Percentiles rank a stretch among this genome's conserved stretches.
Evolutionary conservation across 2,113 vertebrate genomes (phyloP).

Genomic region (Vulpes lagopus): DNA sequence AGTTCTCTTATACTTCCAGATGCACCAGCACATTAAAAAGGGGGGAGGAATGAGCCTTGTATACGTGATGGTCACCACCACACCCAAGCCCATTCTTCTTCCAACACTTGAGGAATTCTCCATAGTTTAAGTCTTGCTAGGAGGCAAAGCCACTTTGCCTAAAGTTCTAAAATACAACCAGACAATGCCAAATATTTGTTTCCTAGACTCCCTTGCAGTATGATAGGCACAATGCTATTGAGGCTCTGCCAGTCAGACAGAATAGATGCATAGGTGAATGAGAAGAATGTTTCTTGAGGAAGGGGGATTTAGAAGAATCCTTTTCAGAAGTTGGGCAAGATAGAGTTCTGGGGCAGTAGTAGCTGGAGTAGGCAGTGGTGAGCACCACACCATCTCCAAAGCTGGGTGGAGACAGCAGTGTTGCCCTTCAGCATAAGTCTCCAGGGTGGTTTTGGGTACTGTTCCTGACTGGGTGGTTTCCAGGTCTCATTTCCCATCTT

Average conservation of each 20-base stretch:
- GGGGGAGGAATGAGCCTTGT: neutral
- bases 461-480: neutral
- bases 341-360: too few species aligned
- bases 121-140: neutral
- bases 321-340: neutral
- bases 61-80: too few species aligned
- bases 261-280: neutral
- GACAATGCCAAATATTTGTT: neutral
- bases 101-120: neutral
- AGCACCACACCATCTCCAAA: rapidly evolving
- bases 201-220: neutral
- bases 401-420: neutral
- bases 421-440: neutral
- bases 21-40: neutral
- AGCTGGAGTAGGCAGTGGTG: neutral
- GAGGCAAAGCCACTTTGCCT: neutral
- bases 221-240: rapidly evolving
- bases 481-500: neutral
- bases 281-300: neutral
- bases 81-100: neutral
- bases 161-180: neutral
- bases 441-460: neutral
- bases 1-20: neutral
- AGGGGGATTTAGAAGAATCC: neutral
- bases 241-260: neutral